Percentiles rank a stretch among this genome's conserved stretches.
These are phyloP conservation scores for Upupa epops DNA, from an alignment of 2,113 vertebrate genomes.

Conservation along the genomic window DNA sequence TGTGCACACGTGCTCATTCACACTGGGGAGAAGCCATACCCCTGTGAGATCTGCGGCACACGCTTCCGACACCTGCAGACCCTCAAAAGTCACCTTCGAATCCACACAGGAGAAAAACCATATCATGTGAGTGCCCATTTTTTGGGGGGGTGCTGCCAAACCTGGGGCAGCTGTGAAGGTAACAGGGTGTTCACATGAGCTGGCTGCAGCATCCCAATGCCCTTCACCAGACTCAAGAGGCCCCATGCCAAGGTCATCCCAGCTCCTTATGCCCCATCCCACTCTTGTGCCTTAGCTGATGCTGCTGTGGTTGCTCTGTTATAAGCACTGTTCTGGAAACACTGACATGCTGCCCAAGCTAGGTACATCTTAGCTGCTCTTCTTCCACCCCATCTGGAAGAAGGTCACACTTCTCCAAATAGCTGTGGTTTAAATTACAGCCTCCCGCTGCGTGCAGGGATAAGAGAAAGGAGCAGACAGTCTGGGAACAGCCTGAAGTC, in stretches of 20 bases:
- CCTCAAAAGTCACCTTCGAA: slow-evolving; percentile 95
- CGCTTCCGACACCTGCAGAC: slow-evolving; percentile 97
- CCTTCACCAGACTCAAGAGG: background rate
- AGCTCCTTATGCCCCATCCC: background rate
- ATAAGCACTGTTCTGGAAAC: background rate
- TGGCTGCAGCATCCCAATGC: background rate
- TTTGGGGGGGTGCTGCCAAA: background rate
- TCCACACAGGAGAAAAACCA: slow-evolving; percentile 97
- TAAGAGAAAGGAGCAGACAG: background rate
- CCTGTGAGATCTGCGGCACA: slow-evolving; percentile 96
- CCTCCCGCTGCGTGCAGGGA: background rate
- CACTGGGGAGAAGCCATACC: slow-evolving; percentile 97
- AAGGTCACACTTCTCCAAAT: slow-evolving; percentile 24
- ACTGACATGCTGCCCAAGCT: background rate
- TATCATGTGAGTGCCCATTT: slow-evolving; percentile 87
- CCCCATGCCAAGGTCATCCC: background rate
- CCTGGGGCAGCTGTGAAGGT: background rate
- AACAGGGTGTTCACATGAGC: fast-evolving
- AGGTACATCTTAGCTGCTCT: background rate
- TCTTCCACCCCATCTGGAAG: background rate
- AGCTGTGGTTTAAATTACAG: slow-evolving; percentile 7
- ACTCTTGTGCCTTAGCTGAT: background rate
- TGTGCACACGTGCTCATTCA: slow-evolving; percentile 96
- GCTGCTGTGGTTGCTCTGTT: background rate
- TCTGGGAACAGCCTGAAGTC: background rate